A percentile compares a stretch with the other conserved stretches of the same genome.
These are phyloP conservation scores for Sicus ferrugineus DNA, from an alignment of 2,888 invertebrate species.

Conservation along the genomic window DNA sequence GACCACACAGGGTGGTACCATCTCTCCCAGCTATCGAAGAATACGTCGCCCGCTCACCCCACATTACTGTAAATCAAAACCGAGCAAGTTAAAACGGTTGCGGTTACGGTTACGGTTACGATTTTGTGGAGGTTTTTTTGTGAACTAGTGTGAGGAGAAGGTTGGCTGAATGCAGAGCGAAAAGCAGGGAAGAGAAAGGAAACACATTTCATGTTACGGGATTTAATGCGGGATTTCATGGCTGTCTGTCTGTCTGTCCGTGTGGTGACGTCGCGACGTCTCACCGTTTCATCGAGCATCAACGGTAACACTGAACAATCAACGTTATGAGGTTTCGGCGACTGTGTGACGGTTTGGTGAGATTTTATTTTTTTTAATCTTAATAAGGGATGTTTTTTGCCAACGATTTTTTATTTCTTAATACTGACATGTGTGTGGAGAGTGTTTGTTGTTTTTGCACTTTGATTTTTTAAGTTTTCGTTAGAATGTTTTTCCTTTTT, in stretches of 20 bases:
- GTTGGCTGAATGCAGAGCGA: not conserved
- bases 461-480: conserved; percentile 21
- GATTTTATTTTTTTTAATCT: conserved; percentile 2
- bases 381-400: not conserved
- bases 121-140: conserved; percentile 34
- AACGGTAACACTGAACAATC: conserved; percentile 34
- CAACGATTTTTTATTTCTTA: not conserved
- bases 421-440: conserved; percentile 13
- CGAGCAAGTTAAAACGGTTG: conserved; percentile 42
- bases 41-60: not conserved
- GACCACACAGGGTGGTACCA: too few species aligned
- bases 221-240: conserved; percentile 47
- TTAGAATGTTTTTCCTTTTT: too few species aligned
- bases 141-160: not conserved
- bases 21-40: too few species aligned
- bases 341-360: conserved; percentile 19
- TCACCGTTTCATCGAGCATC: conserved; percentile 29
- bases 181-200: conserved; percentile 29
- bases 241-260: not conserved
- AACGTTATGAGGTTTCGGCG: conserved; percentile 40
- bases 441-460: conserved; percentile 33
- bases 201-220: conserved; percentile 57
- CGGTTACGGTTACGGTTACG: conserved; percentile 46
- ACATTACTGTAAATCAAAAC: conserved; percentile 42
- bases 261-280: conserved; percentile 1